phyloP scores from a whole-genome alignment of 2,797 vertebrate genomes.

The Sebastes cheni region DNA sequence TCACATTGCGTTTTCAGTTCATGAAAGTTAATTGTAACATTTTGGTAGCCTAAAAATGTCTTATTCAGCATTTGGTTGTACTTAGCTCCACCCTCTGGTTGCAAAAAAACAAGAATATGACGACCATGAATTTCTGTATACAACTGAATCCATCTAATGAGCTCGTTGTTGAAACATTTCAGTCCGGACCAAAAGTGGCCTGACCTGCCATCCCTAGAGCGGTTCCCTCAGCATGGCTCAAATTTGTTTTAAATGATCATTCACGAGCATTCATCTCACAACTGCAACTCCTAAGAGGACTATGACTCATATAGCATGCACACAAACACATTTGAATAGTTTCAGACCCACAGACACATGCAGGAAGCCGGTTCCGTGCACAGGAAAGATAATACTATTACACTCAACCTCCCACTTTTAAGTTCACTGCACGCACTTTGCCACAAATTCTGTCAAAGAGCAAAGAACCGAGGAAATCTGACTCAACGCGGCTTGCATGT shows the following conservation, averaged over 20 bases:
- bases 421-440: neutral
- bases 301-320: neutral
- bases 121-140: neutral
- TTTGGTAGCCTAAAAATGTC: too few relatives aligned
- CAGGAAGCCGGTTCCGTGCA: neutral
- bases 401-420: neutral
- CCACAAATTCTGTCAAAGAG: neutral
- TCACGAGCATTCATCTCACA: neutral
- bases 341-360: neutral
- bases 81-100: too few relatives aligned
- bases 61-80: too few relatives aligned
- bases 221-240: neutral
- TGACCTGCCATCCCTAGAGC: neutral
- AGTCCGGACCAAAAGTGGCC: neutral
- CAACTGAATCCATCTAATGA: neutral
- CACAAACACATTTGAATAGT: neutral
- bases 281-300: neutral
- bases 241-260: neutral
- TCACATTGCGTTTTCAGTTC: too few relatives aligned
- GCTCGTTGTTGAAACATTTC: neutral
- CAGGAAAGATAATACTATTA: neutral
- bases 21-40: too few relatives aligned
- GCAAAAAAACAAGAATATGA: too few relatives aligned
- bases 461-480: constrained; percentile 4
- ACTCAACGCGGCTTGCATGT: neutral